Conservation (phyloP, 2,797 vertebrate species). For the Heterohyrax brucei region DNA sequence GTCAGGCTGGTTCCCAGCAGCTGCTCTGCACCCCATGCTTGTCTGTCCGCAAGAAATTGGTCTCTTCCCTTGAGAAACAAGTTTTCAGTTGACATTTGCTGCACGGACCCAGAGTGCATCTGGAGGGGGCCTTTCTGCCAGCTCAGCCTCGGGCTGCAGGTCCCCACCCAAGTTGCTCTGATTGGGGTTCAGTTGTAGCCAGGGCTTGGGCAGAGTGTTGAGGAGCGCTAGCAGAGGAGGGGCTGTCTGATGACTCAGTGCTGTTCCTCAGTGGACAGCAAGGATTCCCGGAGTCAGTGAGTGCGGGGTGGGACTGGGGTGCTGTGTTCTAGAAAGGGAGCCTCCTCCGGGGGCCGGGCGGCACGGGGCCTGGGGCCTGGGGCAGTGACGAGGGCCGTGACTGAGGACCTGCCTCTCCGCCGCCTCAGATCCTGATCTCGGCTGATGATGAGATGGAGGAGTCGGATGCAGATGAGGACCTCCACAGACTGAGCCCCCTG, state of each 20-base stretch:
- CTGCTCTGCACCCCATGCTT: neutral
- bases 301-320: neutral
- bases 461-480: slow-evolving; percentile 95
- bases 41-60: neutral
- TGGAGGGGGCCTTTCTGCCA: neutral
- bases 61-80: neutral
- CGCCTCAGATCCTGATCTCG: slow-evolving; percentile 96
- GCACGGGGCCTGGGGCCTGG: neutral
- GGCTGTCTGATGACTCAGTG: neutral
- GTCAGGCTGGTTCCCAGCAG: neutral
- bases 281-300: too few species aligned
- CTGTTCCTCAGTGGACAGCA: neutral
- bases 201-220: neutral
- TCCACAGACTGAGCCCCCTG: slow-evolving; percentile 94
- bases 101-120: neutral
- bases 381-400: neutral
- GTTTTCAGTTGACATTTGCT: neutral
- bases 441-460: slow-evolving; percentile 99
- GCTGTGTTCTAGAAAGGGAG: neutral
- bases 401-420: slow-evolving; percentile 69
- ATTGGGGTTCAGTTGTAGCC: neutral
- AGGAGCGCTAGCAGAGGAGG: neutral
- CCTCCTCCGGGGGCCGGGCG: neutral
- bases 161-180: neutral
- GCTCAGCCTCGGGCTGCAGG: neutral